phyloP scores from a whole-genome alignment of 2,113 vertebrate genomes.

The Diphyllodes magnificus region DNA sequence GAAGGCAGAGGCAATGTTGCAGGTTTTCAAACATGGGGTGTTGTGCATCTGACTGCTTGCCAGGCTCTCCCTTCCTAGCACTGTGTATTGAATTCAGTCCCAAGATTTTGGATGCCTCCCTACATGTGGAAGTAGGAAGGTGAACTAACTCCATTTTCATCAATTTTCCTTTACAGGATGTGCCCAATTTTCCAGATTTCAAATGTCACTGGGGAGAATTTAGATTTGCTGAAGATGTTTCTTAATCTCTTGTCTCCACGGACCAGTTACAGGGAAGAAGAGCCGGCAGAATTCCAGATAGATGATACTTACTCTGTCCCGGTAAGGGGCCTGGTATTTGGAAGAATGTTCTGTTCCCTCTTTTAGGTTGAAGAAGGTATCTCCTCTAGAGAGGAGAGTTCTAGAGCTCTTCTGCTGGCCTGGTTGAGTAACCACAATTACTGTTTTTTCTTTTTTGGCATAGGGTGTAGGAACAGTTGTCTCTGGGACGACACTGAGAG shows the following conservation, averaged over 20 bases:
- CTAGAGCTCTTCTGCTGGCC: background rate
- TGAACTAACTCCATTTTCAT: background rate
- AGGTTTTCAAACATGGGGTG: background rate
- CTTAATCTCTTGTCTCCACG: slow-evolving; percentile 96
- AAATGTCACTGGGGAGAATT: slow-evolving; percentile 94
- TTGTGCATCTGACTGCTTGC: background rate
- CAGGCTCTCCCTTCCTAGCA: background rate
- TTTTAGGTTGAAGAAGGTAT: background rate
- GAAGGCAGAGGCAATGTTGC: background rate
- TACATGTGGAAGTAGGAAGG: background rate
- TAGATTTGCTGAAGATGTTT: slow-evolving; percentile 97
- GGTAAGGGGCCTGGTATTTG: slow-evolving; percentile 65
- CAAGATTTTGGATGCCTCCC: slow-evolving; percentile 18
- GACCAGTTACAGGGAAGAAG: slow-evolving; percentile 92
- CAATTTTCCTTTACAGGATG: slow-evolving; percentile 77
- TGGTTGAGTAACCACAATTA: background rate
- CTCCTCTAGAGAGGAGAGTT: background rate
- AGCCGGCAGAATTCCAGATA: slow-evolving; percentile 98
- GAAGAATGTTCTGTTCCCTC: background rate
- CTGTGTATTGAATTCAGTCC: background rate
- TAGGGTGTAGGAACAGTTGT: slow-evolving; percentile 97
- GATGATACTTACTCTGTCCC: slow-evolving; percentile 99
- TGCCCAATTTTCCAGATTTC: slow-evolving; percentile 99
- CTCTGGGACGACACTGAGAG: slow-evolving; percentile 92
- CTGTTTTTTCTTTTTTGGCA: background rate